phyloP scores from a whole-genome alignment of 2,113 vertebrate species.

The Hippocampus guttulatus region DNA sequence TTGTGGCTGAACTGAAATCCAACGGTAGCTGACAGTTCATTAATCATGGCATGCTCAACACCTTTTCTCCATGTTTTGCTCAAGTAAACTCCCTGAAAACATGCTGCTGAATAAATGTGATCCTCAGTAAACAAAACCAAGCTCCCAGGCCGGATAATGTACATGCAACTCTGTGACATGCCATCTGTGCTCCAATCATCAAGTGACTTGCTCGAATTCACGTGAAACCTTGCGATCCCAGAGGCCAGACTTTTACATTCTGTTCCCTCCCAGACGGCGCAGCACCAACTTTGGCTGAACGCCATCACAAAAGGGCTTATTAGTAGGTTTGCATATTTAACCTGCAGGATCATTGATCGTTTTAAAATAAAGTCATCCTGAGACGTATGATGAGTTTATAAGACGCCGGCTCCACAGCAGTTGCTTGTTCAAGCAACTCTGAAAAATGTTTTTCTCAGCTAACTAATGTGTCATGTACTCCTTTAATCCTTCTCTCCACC shows the following conservation, averaged over 20 bases:
- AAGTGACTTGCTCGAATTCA: constrained; percentile 33
- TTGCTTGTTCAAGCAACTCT: background rate
- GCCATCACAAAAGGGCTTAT: constrained; percentile 11
- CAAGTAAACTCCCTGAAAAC: constrained; percentile 24
- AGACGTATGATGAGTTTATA: background rate
- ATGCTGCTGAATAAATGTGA: constrained; percentile 13
- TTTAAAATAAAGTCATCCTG: background rate
- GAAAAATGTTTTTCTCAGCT: background rate
- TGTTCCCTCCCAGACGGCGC: constrained; percentile 22
- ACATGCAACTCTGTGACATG: constrained; percentile 29
- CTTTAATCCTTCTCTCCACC: background rate
- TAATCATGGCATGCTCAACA: constrained; percentile 15
- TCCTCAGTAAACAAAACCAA: constrained; percentile 10
- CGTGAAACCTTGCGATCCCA: constrained; percentile 15
- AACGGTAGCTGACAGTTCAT: background rate
- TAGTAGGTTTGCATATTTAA: constrained; percentile 1
- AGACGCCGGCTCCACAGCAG: background rate
- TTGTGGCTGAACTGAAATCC: background rate
- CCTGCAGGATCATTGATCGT: background rate
- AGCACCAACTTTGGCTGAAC: constrained; percentile 29
- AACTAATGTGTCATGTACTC: background rate
- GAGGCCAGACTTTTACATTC: constrained; percentile 18
- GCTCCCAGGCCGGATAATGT: constrained; percentile 29
- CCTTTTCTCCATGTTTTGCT: constrained; percentile 5
- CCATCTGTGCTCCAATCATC: constrained; percentile 48